Percentiles rank a stretch among this genome's conserved stretches.
phyloP scores from a whole-genome alignment of 2,113 vertebrate species.

The Pipra filicauda region DNA sequence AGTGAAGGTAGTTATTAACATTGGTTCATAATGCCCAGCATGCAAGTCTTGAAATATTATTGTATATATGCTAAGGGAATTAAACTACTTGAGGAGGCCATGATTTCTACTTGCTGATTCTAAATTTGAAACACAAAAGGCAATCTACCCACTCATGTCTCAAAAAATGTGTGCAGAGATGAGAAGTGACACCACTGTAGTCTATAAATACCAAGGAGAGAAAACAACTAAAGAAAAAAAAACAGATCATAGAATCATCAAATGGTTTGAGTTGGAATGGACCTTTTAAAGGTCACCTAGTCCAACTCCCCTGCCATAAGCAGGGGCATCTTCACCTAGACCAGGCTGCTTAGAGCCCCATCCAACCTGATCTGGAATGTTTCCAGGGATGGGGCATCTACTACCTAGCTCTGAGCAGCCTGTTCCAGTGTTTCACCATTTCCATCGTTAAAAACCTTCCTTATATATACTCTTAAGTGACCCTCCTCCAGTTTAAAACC shows the following conservation, averaged over 20 bases:
- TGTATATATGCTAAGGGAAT: too few relatives aligned
- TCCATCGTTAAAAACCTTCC: background rate
- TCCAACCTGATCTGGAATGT: background rate
- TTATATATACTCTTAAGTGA: rapidly evolving
- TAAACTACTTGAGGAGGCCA: too few relatives aligned
- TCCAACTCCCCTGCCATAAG: background rate
- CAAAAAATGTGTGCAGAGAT: background rate
- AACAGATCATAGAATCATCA: background rate
- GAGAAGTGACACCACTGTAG: background rate
- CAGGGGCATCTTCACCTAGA: background rate
- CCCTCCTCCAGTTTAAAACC: background rate
- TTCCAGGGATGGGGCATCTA: background rate
- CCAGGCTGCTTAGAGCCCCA: background rate
- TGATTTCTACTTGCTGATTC: too few relatives aligned
- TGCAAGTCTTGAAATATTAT: background rate
- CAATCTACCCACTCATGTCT: background rate
- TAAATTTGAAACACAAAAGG: background rate
- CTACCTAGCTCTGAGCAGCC: background rate
- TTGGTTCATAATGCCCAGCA: background rate
- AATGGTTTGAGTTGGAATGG: background rate
- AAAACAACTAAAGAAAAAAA: background rate
- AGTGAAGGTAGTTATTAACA: background rate
- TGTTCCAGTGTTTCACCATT: background rate
- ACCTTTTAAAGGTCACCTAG: background rate
- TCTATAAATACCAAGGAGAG: background rate